Evolutionary conservation across 2,888 invertebrate species (phyloP), one percentile per base, ranked within the genome.

Genomic region (Stenolophus ochropezus): DNA sequence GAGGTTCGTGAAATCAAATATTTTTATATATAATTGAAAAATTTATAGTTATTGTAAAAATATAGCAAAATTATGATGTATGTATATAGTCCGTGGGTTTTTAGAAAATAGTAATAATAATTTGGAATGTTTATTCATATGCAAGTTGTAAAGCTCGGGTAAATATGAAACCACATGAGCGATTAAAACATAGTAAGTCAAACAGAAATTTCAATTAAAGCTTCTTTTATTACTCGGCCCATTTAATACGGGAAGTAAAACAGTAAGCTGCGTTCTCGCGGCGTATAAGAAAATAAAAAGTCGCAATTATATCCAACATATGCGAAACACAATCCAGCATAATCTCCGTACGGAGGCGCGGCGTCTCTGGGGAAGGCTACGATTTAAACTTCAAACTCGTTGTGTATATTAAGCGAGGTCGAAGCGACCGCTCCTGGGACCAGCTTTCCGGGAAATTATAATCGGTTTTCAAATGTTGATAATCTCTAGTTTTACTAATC

Each of bases 311-410:
- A 61, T 18, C 8, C 18, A 16, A 33, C 65, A 69, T 69, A 69
- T 69, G 65, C 65, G 65, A 18, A 8, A 18, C 33, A 5, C 6
- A 25, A 61, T 69, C 65, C 65, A 27, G 14, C 14, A 69, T 69
- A 69, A 69, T 69, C 65, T 69, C 33, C 27, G 65, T 11, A 16
- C 18, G 16, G 18, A 33, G 1, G 5, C 11, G 33, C n/a, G 20
- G 8, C 20, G 2, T 73, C 73, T 47, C 49, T 21, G 21, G 49
- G 49, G 73, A 73, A 21, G 18, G n/a, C 49, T 49, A 23, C 73
- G 73, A 73, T 73, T 73, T 73, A 73, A 73, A 73, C 73, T 73
- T 73, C 73, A 73, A 73, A 73, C 73, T 73, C 73, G 73, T 73
- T 73, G 73, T 73, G 73, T 73, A 73, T 73, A 73, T 73, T 73